Conservation (phyloP, 1,140 invertebrate species). For the Nephila pilipes region DNA sequence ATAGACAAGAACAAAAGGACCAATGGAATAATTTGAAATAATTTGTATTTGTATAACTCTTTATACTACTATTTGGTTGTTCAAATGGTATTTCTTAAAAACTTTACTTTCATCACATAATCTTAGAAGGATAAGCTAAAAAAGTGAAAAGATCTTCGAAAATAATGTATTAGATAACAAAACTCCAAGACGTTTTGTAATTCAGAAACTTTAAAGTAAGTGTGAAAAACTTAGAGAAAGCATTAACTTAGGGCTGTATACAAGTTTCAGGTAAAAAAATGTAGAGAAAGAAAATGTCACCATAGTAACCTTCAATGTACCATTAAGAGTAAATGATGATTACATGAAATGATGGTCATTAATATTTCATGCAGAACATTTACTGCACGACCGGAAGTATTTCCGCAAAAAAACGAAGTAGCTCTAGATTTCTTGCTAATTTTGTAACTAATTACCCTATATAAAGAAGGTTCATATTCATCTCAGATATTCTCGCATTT, state of each 20-base stretch:
- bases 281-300: neutral
- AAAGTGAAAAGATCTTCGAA: too few species aligned
- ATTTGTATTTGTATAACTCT: too few species aligned
- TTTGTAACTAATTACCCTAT: neutral
- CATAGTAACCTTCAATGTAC: slow-evolving; percentile 10
- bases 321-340: slow-evolving; percentile 35
- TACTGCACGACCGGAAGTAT: neutral
- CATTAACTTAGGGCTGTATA: neutral
- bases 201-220: too few species aligned
- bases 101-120: too few species aligned
- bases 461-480: neutral
- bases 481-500: neutral
- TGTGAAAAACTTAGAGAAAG: neutral
- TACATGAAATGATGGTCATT: slow-evolving; percentile 15
- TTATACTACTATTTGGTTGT: too few species aligned
- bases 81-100: too few species aligned
- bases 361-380: slow-evolving; percentile 27
- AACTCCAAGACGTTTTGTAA: too few species aligned
- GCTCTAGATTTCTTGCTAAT: slow-evolving; percentile 12
- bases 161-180: too few species aligned
- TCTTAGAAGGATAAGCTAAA: too few species aligned
- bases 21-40: too few species aligned
- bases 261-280: neutral
- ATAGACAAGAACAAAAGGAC: too few species aligned
- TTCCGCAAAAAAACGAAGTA: neutral